Conservation (phyloP, 2,113 vertebrate species). For the Lontra canadensis region DNA sequence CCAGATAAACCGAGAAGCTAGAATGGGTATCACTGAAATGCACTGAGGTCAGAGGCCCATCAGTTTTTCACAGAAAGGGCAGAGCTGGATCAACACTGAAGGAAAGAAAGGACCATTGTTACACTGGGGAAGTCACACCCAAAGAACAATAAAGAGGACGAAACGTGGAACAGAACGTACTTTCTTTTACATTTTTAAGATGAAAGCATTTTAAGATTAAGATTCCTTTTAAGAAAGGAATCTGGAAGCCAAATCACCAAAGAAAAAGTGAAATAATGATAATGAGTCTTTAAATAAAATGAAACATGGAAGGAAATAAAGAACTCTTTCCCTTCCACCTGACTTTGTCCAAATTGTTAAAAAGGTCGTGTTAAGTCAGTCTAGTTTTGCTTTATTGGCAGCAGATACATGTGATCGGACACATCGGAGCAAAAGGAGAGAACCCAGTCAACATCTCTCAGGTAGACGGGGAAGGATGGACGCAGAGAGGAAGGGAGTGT, state of each 20-base stretch:
- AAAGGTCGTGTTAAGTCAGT: not conserved
- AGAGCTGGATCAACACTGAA: too few species aligned
- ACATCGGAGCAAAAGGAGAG: not conserved
- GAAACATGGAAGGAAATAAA: not conserved
- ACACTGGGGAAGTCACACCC: not conserved
- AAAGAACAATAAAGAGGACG: not conserved
- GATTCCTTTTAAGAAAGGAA: not conserved
- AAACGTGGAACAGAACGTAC: not conserved
- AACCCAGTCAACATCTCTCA: not conserved
- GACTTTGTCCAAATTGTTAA: not conserved
- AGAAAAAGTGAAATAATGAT: not conserved
- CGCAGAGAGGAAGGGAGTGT: rapidly evolving
- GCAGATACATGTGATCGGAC: not conserved
- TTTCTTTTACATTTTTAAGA: not conserved
- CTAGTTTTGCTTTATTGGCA: not conserved
- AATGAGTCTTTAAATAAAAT: not conserved
- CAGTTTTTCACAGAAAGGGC: not conserved
- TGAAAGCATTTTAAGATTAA: not conserved
- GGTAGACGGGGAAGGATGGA: not conserved
- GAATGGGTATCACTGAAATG: not conserved
- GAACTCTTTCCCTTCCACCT: not conserved
- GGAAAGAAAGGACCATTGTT: not conserved
- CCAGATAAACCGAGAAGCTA: not conserved
- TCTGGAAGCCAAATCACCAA: not conserved
- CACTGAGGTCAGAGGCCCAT: rapidly evolving